phyloP scores from a whole-genome alignment of 1,140 invertebrate species.

The Lithobius niger region DNA sequence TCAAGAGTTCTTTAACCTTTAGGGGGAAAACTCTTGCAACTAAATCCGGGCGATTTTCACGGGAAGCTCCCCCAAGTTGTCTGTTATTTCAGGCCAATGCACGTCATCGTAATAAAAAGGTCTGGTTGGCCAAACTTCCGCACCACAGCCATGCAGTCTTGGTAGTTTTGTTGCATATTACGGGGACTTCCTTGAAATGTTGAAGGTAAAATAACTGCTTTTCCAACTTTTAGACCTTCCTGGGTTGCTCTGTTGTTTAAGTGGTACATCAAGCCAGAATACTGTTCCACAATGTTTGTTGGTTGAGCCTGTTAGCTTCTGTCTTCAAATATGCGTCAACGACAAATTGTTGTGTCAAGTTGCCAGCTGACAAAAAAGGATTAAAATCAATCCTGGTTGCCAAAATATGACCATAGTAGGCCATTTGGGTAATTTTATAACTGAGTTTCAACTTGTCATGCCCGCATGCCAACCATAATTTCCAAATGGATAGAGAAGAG shows the following conservation, averaged over 20 bases:
- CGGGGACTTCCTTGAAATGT: no score
- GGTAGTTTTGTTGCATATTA: no score
- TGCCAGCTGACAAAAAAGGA: neutral
- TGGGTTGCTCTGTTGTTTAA: neutral
- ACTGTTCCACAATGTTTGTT: neutral
- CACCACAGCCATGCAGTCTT: no score
- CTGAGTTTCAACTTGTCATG: neutral
- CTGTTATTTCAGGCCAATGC: slow-evolving; percentile 36
- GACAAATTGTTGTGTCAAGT: neutral
- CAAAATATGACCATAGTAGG: neutral
- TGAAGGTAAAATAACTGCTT: neutral
- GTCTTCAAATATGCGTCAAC: neutral
- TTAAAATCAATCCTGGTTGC: neutral
- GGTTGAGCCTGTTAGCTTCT: neutral
- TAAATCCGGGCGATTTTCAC: slow-evolving; percentile 29
- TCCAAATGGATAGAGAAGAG: neutral
- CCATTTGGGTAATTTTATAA: neutral
- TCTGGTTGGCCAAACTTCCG: no score
- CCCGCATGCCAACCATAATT: neutral
- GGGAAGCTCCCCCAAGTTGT: slow-evolving; percentile 22
- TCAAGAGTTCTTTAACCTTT: slow-evolving; percentile 26
- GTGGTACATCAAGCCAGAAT: neutral
- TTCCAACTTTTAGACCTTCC: neutral
- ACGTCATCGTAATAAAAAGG: slow-evolving; percentile 30
- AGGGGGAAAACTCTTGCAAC: slow-evolving; percentile 29